Evolutionary conservation across 2,888 invertebrate species (phyloP).

Genomic region (Mesochorus sp.): DNA sequence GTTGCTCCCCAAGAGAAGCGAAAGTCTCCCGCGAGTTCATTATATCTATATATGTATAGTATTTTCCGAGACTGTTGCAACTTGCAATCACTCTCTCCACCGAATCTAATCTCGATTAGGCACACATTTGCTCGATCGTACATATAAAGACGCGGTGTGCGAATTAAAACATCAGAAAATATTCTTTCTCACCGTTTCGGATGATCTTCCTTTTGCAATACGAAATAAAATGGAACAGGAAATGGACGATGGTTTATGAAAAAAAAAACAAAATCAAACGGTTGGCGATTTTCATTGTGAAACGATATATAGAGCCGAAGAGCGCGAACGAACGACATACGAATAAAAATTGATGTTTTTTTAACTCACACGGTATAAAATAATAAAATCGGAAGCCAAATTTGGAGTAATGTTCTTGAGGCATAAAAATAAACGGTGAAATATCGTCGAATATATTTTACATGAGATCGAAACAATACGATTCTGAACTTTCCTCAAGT

Average conservation of each 20-base stretch:
- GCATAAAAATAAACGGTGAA: too few species aligned
- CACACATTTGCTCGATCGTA: conserved; percentile 6
- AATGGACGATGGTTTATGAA: background rate
- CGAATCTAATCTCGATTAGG: conserved; percentile 36
- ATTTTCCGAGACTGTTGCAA: conserved; percentile 35
- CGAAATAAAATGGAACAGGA: background rate
- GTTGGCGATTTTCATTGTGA: background rate
- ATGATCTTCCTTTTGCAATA: background rate
- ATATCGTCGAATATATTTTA: background rate
- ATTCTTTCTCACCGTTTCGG: background rate
- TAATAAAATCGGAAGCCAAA: background rate
- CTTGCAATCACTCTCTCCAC: conserved; percentile 31
- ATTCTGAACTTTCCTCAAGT: background rate
- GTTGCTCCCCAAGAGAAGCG: conserved; percentile 62
- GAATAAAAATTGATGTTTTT: too few species aligned
- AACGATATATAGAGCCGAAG: background rate
- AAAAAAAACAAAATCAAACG: background rate
- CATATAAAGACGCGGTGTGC: background rate
- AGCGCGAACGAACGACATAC: background rate
- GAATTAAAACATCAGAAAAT: conserved; percentile 13
- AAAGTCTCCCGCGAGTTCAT: conserved; percentile 50
- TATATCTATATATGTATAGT: conserved; percentile 18
- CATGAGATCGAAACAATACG: conserved; percentile 9
- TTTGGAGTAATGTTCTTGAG: too few species aligned
- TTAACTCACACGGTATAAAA: too few species aligned